Percentiles rank a stretch among this genome's conserved stretches.
phyloP scores from a whole-genome alignment of 2,797 vertebrate species.

The Tauraco hartlaubi region DNA sequence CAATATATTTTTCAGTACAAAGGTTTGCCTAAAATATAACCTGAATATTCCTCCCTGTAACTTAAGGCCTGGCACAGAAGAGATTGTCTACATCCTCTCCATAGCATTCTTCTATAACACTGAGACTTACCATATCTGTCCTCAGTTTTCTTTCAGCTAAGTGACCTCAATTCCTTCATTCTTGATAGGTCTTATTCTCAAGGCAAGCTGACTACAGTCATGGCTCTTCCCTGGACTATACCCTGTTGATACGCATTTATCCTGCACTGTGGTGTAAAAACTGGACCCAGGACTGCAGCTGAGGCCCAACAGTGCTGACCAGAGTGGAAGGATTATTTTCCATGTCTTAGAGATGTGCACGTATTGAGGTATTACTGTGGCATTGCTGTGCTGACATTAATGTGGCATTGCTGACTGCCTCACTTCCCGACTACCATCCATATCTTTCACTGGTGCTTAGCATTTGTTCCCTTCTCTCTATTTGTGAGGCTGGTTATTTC shows the following conservation, averaged over 20 bases:
- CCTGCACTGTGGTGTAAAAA: background rate
- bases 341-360: background rate
- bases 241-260: background rate
- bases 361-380: background rate
- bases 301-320: background rate
- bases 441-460: background rate
- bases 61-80: background rate
- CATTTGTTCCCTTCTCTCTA: background rate
- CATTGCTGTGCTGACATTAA: background rate
- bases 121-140: background rate
- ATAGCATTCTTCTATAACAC: background rate
- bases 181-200: background rate
- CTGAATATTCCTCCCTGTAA: background rate
- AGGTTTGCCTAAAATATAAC: background rate
- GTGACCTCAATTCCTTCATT: conserved; percentile 7
- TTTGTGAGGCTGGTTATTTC: background rate
- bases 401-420: too few relatives aligned
- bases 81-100: conserved; percentile 39
- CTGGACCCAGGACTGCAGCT: background rate
- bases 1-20: background rate
- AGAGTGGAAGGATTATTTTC: background rate
- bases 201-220: background rate
- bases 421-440: rapidly evolving
- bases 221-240: background rate
- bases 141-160: background rate